Evolutionary conservation across 2,888 invertebrate species (phyloP), one percentile per base, ranked within the genome.

Genomic region (Caenorhabditis sp.): DNA sequence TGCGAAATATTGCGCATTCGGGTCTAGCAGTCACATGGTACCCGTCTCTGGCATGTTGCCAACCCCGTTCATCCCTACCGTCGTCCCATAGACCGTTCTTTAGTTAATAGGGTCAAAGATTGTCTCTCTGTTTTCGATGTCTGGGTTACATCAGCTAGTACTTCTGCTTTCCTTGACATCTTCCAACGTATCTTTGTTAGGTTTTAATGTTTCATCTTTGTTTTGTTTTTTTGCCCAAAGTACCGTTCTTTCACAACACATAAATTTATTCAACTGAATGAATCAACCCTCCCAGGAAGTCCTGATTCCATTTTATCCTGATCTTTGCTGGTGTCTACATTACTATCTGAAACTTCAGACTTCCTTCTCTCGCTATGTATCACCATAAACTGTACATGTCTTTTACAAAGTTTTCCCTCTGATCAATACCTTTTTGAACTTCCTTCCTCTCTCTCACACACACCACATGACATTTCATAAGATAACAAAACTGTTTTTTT

Each of bases 1-100:
- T 64, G 75, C 75, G 66, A 61, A 76, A 76, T 75, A 31, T 66
- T 64, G 56, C 66, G 31, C 75, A 61, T 38, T 54, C 38, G 22
- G 38, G n/a, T 8, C 19, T 41, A n/a, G 49, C 22, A 51, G 14
- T 19, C 49, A 66, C 63, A 38, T 56, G 69, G 35, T 16, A 19
- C 7, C 19, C 14, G 10, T 14, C 7, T 22, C 31, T 70, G 70
- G 70, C 70, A 56, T 12, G 44, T 24, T 70, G 70, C 70, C 69
- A 69, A 66, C 24, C 28, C 41, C 58, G 24, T 28, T 28, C 31
- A 28, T 28, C 24, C n/a, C 28, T 26, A 19, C 28, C n/a, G 12
- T 28, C 22, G 2, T 31, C 28, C 31, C 10, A n/a, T 31, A 38
- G 38, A 38, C 12, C 0, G 54, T 54, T 61, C n/a, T 59, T 26